Conservation (phyloP, 1,140 invertebrate genomes). For the Zaprionus camerounensis region DNA sequence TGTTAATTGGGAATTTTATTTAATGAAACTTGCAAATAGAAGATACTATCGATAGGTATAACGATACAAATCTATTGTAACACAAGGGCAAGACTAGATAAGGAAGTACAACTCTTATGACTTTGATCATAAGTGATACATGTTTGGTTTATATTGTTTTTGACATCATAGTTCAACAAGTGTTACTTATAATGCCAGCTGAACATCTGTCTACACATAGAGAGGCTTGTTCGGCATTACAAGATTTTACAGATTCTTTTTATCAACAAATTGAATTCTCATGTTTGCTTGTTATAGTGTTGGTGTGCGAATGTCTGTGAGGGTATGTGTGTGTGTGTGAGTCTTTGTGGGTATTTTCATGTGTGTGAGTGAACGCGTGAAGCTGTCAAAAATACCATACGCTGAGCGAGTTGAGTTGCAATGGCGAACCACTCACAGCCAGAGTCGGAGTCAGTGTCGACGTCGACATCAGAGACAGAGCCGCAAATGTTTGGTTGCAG, state of each 20-base stretch:
- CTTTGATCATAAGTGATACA: background rate
- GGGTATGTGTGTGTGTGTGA: background rate
- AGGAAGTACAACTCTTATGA: background rate
- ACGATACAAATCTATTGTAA: background rate
- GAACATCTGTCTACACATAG: constrained; percentile 7
- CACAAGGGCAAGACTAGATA: background rate
- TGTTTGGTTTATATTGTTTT: background rate
- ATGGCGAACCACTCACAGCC: constrained; percentile 43
- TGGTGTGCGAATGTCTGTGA: constrained; percentile 4
- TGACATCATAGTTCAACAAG: background rate
- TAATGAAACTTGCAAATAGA: too few species aligned
- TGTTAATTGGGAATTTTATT: too few species aligned
- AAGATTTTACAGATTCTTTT: constrained; percentile 35
- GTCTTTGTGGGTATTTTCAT: background rate
- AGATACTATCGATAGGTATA: background rate
- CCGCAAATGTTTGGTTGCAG: constrained; percentile 2
- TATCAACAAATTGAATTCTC: constrained; percentile 73
- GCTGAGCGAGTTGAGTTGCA: constrained; percentile 34
- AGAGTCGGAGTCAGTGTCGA: background rate
- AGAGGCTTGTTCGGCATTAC: constrained; percentile 10
- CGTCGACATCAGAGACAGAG: background rate
- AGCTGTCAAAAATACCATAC: constrained; percentile 43
- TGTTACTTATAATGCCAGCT: constrained; percentile 3
- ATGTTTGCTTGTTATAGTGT: constrained; percentile 45
- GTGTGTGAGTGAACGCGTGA: constrained; percentile 18